Conservation (phyloP, 2,888 invertebrate species). For the Aporophyla lueneburgensis region DNA sequence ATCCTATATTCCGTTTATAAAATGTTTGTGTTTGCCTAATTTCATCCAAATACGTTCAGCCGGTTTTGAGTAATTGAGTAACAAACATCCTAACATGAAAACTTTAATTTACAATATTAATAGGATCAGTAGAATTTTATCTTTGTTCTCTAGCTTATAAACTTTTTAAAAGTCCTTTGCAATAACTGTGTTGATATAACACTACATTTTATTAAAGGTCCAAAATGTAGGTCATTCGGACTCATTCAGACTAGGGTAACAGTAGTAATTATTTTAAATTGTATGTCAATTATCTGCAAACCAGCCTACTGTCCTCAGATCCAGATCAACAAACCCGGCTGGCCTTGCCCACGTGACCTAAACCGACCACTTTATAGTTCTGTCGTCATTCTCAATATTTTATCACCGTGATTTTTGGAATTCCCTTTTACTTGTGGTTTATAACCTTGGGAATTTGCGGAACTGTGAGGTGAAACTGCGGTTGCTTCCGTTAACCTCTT, state of each 20-base stretch:
- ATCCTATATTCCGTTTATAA: too few species aligned
- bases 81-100: too few species aligned
- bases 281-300: constrained; percentile 5
- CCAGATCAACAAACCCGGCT: neutral
- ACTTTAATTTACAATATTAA: too few species aligned
- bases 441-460: constrained; percentile 19
- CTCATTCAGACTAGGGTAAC: neutral
- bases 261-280: constrained; percentile 13
- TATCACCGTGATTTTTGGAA: neutral
- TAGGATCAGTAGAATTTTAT: neutral
- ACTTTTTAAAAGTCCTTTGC: neutral
- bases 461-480: constrained; percentile 3
- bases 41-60: too few species aligned
- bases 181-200: neutral
- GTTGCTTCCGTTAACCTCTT: constrained; percentile 1
- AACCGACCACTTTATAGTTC: neutral
- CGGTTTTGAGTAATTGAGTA: too few species aligned
- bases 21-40: too few species aligned
- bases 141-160: neutral
- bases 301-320: neutral
- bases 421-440: neutral
- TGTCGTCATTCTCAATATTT: neutral
- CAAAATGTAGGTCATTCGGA: neutral
- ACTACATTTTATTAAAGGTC: neutral
- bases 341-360: constrained; percentile 25